phyloP scores from a whole-genome alignment of 2,888 invertebrate genomes.

The Apamea epomidion region DNA sequence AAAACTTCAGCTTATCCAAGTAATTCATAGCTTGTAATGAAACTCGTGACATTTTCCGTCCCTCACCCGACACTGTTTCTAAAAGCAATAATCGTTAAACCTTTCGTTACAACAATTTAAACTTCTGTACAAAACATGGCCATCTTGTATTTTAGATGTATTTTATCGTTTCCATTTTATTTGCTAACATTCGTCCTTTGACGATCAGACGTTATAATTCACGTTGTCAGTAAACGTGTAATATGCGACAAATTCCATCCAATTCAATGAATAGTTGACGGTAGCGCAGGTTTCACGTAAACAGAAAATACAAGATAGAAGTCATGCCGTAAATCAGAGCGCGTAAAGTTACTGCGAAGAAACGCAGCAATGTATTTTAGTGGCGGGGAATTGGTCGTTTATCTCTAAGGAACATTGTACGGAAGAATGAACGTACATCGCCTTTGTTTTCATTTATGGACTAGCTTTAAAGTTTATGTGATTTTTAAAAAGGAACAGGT shows the following conservation, averaged over 20 bases:
- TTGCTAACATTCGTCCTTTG: constrained; percentile 36
- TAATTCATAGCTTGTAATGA: constrained; percentile 21
- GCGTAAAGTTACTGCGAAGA: constrained; percentile 46
- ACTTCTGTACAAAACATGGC: constrained; percentile 44
- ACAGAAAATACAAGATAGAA: constrained; percentile 42
- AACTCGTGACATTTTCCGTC: constrained; percentile 18
- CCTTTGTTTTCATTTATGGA: constrained; percentile 54
- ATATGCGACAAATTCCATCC: constrained; percentile 18
- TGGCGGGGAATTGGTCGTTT: constrained; percentile 55
- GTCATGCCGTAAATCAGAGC: constrained; percentile 43
- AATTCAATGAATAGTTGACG: constrained; percentile 36
- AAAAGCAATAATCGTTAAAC: constrained; percentile 52
- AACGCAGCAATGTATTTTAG: constrained; percentile 62
- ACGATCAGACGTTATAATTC: constrained; percentile 29
- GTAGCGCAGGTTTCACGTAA: constrained; percentile 15
- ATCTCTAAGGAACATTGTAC: constrained; percentile 61
- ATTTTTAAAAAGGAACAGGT: constrained; percentile 48
- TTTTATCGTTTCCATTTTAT: constrained; percentile 54
- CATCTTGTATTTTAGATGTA: constrained; percentile 25
- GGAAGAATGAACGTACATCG: constrained; percentile 35
- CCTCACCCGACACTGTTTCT: constrained; percentile 5
- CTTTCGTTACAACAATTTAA: constrained; percentile 46
- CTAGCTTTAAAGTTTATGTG: constrained; percentile 55
- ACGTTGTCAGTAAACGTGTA: constrained; percentile 31
- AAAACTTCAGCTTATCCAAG: constrained; percentile 6